Evolutionary conservation across 2,797 vertebrate species (phyloP), one percentile per base, ranked within the genome.

Genomic region (Hippopotamyrus pictus): DNA sequence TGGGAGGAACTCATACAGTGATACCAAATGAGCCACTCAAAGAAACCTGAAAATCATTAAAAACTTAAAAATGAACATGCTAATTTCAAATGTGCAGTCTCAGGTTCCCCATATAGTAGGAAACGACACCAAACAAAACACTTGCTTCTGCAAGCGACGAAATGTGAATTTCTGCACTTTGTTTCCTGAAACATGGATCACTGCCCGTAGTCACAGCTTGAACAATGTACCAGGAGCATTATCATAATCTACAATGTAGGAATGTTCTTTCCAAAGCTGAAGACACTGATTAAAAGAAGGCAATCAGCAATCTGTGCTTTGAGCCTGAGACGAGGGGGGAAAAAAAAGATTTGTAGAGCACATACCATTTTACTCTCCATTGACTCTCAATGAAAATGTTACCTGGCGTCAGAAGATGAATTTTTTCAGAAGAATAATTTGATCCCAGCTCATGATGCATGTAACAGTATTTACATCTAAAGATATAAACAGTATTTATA

Each of bases 301-400:
- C 76, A 82, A 82, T 82, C 41, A 82, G 76, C 76, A 82, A 82
- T 82, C 41, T 22, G 76, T 46, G 41, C 41, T 82, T 46, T 82
- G 19, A 82, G 76, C 17, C 76, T 22, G 76, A 82, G 76, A 82
- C 3, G 41, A 82, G 41, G 41, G 57, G 25, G 8, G 5, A 17
- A 37, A 79, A 79, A 44, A 82, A 44, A 82, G 19, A 82, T n/a
- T 46, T 82, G 19, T 82, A n/a, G 41, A 44, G 41, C 76, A 46
- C 37, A 82, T 9, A 46, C 17, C 76, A 82, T 82, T 76, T 82
- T 46, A 82, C 76, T 82, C 76, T 82, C 76, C 76, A 82, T 82
- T 82, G 76, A 82, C 41, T 82, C 37, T 44, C 41, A 82, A n/a
- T 19, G 17, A 82, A 82, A 82, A 46, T 46, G 76, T 22, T 82